phyloP scores from a whole-genome alignment of 2,888 invertebrate genomes.

The Drosophila lacicola region DNA sequence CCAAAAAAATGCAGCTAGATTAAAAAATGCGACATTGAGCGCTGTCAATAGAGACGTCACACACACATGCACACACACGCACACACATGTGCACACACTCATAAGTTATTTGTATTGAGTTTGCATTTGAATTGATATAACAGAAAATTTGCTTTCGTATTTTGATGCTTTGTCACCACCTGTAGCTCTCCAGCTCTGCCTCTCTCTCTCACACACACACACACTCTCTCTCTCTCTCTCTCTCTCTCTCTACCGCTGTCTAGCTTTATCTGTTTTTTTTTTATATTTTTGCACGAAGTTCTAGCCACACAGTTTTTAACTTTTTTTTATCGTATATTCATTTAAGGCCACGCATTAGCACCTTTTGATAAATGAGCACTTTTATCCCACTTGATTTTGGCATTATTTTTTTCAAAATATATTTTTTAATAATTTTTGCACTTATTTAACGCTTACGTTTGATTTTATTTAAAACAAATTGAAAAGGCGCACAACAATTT shows the following conservation, averaged over 20 bases:
- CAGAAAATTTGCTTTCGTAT: conserved; percentile 29
- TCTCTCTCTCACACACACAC: not conserved
- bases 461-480: conserved; percentile 8
- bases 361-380: conserved; percentile 32
- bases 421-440: conserved; percentile 11
- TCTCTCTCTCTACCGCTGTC: conserved; percentile 1
- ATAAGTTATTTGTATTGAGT: conserved; percentile 24
- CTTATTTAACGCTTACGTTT: conserved; percentile 59
- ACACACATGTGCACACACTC: not conserved
- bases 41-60: conserved; percentile 39
- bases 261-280: conserved; percentile 14
- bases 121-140: conserved; percentile 49
- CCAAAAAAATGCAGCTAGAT: conserved; percentile 43
- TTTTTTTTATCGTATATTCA: conserved; percentile 9
- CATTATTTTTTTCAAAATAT: not conserved
- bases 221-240: not conserved
- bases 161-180: conserved; percentile 57
- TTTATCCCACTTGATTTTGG: conserved; percentile 24
- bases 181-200: conserved; percentile 40
- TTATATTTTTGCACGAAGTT: conserved; percentile 19
- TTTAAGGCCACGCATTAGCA: conserved; percentile 36
- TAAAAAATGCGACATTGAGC: conserved; percentile 39
- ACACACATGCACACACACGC: conserved; percentile 9
- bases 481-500: conserved; percentile 17
- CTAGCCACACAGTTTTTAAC: conserved; percentile 5